Evolutionary conservation across 2,113 vertebrate species (phyloP).

Genomic region (Leptocoma aspasia): DNA sequence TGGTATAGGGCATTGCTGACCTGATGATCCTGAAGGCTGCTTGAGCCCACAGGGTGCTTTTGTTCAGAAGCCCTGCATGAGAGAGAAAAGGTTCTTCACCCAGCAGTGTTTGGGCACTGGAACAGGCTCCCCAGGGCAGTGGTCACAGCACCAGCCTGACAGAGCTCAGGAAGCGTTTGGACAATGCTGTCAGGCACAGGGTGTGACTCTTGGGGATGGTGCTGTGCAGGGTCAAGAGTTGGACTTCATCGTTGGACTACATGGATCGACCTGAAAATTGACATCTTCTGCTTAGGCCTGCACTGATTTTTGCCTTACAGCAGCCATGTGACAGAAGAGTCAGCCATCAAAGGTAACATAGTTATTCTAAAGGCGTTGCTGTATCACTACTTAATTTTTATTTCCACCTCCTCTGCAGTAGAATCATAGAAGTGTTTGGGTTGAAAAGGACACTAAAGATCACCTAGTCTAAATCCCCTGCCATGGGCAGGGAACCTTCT

Average conservation of each 20-base stretch:
- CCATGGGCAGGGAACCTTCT: not conserved
- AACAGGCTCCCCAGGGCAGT: not conserved
- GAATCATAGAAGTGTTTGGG: not conserved
- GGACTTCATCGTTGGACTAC: not conserved
- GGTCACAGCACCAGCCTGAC: not conserved
- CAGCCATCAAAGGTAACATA: not conserved
- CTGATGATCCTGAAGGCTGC: not conserved
- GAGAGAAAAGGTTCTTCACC: not conserved
- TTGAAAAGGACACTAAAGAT: not conserved
- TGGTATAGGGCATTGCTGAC: not conserved
- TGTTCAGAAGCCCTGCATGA: not conserved
- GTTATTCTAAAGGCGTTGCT: not conserved
- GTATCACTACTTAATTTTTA: not conserved
- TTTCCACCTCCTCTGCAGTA: not conserved
- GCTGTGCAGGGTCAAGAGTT: not conserved
- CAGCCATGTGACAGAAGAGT: not conserved
- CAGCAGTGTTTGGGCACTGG: not conserved
- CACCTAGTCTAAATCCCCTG: not conserved
- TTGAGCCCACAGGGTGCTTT: not conserved
- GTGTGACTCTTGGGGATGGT: too few relatives aligned
- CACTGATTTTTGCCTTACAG: not conserved
- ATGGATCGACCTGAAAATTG: not conserved
- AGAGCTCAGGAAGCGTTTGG: fast-evolving
- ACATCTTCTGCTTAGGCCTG: not conserved
- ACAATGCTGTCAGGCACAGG: not conserved